Base-by-base conservation (phyloP, 2,797 vertebrate genomes). In the Kryptolebias ocellatus region DNA sequence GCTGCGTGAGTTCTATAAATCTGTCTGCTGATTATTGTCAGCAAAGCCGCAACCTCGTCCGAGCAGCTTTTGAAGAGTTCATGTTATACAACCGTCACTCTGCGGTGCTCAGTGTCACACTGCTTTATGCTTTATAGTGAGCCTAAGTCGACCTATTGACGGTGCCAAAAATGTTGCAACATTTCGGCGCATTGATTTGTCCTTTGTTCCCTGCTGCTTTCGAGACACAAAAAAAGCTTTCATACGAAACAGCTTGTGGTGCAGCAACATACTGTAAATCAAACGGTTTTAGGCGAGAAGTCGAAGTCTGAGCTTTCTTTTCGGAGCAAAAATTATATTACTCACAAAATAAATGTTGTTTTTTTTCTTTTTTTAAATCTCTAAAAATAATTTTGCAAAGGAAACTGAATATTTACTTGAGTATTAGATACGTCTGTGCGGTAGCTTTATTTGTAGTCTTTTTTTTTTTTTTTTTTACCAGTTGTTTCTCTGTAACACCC, bases 141-240 rank as follows among this genome's bases (percentile, higher is more conserved):
- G 63, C 75, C 51, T 55, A 67, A 9, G 60, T 65, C 12, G 27
- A 42, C 44, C 68, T 85, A 87, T 88, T 69, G 83, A 87, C 70
- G 5, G 72, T 57, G 60, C 71, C 81, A 75, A 75, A 88, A 83
- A 86, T 87, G 76, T 76, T 67, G 45, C 77, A 66, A 79, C 76
- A 76, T 85, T 83, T 84, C 79, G 69, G 76, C 67, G 52, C 56
- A 90, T 89, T 64, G 86, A 89, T 88, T 88, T 87, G 78, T 86
- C 79, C 72, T 61, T 53, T 55, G 47, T 64, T 81, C 64, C 77
- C 64, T 50, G 66, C 31, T 65, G 67, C 66, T 80, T 78, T 76
- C 83, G 78, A 83, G 85, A 87, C 85, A 86, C 74, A 87, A 88
- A 80, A 88, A 80, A 81, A 73, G 76, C 77, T 52, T 64, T 64